Evolutionary conservation across 2,888 invertebrate genomes (phyloP), one percentile per base, ranked within the genome.

Genomic region (Pachymerium ferrugineum): DNA sequence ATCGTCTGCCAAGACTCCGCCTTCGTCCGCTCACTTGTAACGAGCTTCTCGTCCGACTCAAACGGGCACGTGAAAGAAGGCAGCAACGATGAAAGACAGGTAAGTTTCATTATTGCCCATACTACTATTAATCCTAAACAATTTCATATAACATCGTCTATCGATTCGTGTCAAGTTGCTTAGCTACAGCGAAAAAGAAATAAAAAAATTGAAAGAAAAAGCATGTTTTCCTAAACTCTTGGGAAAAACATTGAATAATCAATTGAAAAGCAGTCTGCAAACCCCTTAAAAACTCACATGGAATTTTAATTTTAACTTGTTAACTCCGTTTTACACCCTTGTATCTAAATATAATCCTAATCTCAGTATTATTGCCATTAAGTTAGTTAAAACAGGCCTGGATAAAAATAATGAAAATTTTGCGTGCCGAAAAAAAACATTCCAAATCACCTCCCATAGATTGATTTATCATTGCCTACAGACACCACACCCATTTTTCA

Each of bases 1-100:
- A 47, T 47, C 47, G 47, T 47, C 47, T 47, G 47, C 47, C 47
- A 47, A 47, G n/a, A 22, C 47, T 47, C 47, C 47, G 47, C 47
- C 47, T 47, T 14, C 47, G 47, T 22, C 22, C 22, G 47, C 47
- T 47, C 47, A 47, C 47, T 47, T 47, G 47, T 47, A 47, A 47
- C 47, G 47, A 47, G 47, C 47, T 47, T 47, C 47, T 47, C 16
- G 47, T 1, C 47, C 16, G 47, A 47, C 47, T 19, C 47, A 47
- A 47, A 47, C 47, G 47, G 47, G 47, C 47, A 47, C 47, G 47
- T 47, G 16, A 47, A 47, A 47, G 47, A n/a, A 16, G 47, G 22
- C 47, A 47, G 47, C 47, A 47, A 22, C 22, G 47, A 47, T 47
- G 47, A 47, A 22, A 47, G 47, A 47, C 47, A 47, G 47, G 47